Base-by-base conservation (phyloP, 2,797 vertebrate genomes). In the Malacoraja senta region DNA sequence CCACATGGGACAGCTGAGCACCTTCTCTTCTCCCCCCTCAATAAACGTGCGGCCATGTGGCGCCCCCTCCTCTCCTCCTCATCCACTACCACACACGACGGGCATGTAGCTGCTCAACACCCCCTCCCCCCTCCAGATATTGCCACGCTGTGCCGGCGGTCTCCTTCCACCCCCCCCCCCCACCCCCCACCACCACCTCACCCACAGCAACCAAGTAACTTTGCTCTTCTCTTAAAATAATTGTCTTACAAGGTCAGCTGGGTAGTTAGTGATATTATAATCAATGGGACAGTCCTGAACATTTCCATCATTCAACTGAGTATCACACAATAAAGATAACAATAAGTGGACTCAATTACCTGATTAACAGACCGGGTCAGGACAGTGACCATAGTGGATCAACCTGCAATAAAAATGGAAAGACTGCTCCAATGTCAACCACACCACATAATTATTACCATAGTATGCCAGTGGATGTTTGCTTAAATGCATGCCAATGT, bases 301-400 rank as follows among this genome's bases (percentile, higher is more conserved):
- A 68, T 90, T n/a, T 91, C 1, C n/a, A 44, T 35, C 21, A 1
- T 6, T 71, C 86, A 38, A 19, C 10, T 12, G 10, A 38, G 12
- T 65, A 83, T 17, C 38, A 35, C 7, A n/a, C 26, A 76, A 7
- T 12, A 17, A 58, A 72, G 0, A n/a, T 0, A 53, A 17, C 17
- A 68, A 68, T 7, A 94, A 68, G 65, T 12, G 65, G 88, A 17
- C 35, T 38, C 65, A 12, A 1, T 2, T 96, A 99, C 98, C 98
- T 99, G 98, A 95, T 99, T 98, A 93, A 98, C 98, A 91, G 98
- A 99, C 98, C 98, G 99, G 91, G 2, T 98, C 96, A 99, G 95
- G 63, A 97, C 98, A 0, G 98, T 99, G 94, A 98, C 95, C 99
- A 98, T 38, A 98, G 98, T 0, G 98, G 98, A 88, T 99, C 98